A percentile compares a stretch with the other conserved stretches of the same genome.
phyloP scores from a whole-genome alignment of 2,888 invertebrate genomes.

The Drosophila anomelani region DNA sequence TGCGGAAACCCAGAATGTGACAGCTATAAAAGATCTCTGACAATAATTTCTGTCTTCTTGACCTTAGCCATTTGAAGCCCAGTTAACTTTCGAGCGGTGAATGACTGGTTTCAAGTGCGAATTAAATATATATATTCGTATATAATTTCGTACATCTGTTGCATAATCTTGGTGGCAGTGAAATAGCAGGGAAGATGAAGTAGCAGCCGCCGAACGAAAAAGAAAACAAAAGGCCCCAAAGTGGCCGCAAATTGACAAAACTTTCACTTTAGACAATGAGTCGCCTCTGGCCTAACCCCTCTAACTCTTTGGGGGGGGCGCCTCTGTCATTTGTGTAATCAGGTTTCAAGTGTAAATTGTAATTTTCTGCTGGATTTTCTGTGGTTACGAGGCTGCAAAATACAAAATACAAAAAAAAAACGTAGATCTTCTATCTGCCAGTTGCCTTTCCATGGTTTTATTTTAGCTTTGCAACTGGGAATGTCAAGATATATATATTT shows the following conservation, averaged over 20 bases:
- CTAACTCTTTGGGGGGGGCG: slow-evolving; percentile 1
- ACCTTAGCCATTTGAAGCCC: slow-evolving; percentile 28
- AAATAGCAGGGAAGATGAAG: slow-evolving; percentile 39
- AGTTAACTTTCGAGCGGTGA: slow-evolving; percentile 11
- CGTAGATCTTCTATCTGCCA: slow-evolving; percentile 16
- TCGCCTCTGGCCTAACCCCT: slow-evolving; percentile 23
- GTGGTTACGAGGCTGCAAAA: slow-evolving; percentile 17
- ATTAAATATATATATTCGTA: slow-evolving; percentile 16
- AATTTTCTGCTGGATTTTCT: slow-evolving; percentile 25
- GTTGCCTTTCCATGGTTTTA: background rate
- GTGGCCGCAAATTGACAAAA: slow-evolving; percentile 57
- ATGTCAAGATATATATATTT: background rate
- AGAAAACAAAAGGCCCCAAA: slow-evolving; percentile 42
- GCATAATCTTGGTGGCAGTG: slow-evolving; percentile 42
- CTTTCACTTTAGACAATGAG: slow-evolving; percentile 68
- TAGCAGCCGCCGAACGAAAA: slow-evolving; percentile 14
- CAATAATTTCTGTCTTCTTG: slow-evolving; percentile 10
- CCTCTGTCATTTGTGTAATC: slow-evolving; percentile 47
- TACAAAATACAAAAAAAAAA: background rate
- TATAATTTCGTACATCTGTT: slow-evolving; percentile 29
- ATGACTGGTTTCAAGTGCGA: slow-evolving; percentile 31
- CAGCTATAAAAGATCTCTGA: background rate
- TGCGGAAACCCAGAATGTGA: slow-evolving; percentile 1
- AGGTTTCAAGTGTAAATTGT: slow-evolving; percentile 56
- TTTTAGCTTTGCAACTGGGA: background rate